Percentiles rank a stretch among this genome's conserved stretches.
Conservation (phyloP, 1,140 invertebrate species). For the Calephelis virginiensis region DNA sequence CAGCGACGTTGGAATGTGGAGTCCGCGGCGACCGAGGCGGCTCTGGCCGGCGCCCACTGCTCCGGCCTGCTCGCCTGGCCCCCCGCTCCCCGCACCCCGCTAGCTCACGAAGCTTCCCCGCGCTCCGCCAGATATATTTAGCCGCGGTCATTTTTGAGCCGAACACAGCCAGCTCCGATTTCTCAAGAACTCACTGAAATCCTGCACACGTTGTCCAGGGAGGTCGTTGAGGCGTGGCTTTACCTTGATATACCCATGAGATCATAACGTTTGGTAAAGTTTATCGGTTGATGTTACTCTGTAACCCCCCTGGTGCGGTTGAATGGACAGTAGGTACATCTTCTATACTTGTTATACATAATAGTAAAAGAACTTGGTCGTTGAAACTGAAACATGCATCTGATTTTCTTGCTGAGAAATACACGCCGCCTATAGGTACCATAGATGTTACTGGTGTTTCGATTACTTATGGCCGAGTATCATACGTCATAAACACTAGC, state of each 20-base stretch:
- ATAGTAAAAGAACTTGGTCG: too few species aligned
- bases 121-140: constrained; percentile 58
- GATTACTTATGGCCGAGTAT: too few species aligned
- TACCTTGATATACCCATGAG: constrained; percentile 22
- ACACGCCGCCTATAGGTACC: too few species aligned
- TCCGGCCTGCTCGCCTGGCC: constrained; percentile 29
- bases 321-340: neutral
- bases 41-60: constrained; percentile 50
- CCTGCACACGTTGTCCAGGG: constrained; percentile 38
- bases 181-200: constrained; percentile 49
- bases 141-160: constrained; percentile 65
- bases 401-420: too few species aligned
- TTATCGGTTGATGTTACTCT: neutral
- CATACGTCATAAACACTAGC: too few species aligned
- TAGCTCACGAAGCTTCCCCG: constrained; percentile 30
- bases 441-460: too few species aligned
- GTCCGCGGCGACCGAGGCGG: constrained; percentile 76
- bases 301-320: neutral
- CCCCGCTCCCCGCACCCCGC: constrained; percentile 32
- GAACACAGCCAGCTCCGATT: constrained; percentile 68
- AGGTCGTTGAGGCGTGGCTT: constrained; percentile 43
- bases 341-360: neutral
- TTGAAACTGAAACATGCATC: too few species aligned
- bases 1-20: constrained; percentile 77
- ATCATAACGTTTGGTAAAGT: constrained; percentile 8